Conservation (phyloP, 2,888 invertebrate species). For the Lasioglossum marginatum region DNA sequence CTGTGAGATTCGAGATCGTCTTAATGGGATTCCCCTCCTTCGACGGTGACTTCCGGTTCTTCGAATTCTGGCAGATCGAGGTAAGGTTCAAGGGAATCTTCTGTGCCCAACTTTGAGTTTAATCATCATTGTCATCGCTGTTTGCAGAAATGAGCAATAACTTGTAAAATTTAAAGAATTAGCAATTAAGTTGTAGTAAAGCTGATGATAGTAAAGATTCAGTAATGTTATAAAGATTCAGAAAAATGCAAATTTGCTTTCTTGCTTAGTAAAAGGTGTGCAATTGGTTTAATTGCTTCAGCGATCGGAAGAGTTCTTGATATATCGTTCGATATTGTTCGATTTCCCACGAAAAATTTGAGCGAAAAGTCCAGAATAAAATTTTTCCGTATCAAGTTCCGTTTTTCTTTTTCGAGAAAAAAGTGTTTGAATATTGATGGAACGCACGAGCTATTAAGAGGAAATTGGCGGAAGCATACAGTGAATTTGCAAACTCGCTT, state of each 20-base stretch:
- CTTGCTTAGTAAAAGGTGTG: too few species aligned
- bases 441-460: neutral
- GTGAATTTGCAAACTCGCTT: neutral
- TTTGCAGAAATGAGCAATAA: neutral
- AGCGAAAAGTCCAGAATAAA: neutral
- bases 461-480: neutral
- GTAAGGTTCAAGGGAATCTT: neutral
- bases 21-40: conserved; percentile 14
- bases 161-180: neutral
- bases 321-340: neutral
- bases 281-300: neutral
- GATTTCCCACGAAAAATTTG: neutral
- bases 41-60: neutral
- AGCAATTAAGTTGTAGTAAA: neutral
- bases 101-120: neutral
- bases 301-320: neutral
- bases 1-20: neutral
- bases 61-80: neutral
- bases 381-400: neutral
- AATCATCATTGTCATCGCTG: neutral
- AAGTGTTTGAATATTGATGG: neutral
- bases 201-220: too few species aligned
- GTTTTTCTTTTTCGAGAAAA: neutral
- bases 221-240: too few species aligned
- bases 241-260: too few species aligned